Conservation (phyloP, 2,888 invertebrate species). For the Tortrix viridana region DNA sequence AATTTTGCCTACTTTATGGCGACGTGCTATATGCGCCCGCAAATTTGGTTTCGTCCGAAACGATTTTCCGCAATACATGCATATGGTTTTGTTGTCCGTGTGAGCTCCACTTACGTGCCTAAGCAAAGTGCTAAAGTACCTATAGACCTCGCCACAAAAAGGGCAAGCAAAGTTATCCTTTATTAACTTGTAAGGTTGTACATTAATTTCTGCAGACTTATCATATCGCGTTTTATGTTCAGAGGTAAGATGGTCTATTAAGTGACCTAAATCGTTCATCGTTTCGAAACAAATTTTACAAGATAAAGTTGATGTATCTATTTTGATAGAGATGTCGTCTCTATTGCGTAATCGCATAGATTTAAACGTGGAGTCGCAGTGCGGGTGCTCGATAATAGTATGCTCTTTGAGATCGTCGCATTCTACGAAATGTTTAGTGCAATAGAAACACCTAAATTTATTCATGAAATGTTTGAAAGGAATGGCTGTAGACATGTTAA, state of each 20-base stretch:
- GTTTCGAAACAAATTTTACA: conserved; percentile 61
- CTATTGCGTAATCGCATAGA: conserved; percentile 63
- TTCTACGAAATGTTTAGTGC: conserved; percentile 63
- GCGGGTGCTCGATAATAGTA: conserved; percentile 60
- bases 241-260: conserved; percentile 56
- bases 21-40: conserved; percentile 58
- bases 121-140: conserved; percentile 62
- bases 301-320: conserved; percentile 61
- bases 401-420: conserved; percentile 66
- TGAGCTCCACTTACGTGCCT: conserved; percentile 62
- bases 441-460: conserved; percentile 72
- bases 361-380: conserved; percentile 62
- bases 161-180: conserved; percentile 65
- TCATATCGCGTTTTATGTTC: conserved; percentile 59
- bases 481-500: conserved; percentile 69
- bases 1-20: conserved; percentile 52
- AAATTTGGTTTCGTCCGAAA: conserved; percentile 65
- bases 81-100: conserved; percentile 63
- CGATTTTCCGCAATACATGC: conserved; percentile 63
- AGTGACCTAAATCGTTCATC: conserved; percentile 50
- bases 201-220: conserved; percentile 51
- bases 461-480: conserved; percentile 71
- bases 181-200: conserved; percentile 60
- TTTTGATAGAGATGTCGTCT: conserved; percentile 65
- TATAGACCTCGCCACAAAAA: conserved; percentile 55